Evolutionary conservation across 2,797 vertebrate genomes (phyloP).

Genomic region (Spinus olivaceus): DNA sequence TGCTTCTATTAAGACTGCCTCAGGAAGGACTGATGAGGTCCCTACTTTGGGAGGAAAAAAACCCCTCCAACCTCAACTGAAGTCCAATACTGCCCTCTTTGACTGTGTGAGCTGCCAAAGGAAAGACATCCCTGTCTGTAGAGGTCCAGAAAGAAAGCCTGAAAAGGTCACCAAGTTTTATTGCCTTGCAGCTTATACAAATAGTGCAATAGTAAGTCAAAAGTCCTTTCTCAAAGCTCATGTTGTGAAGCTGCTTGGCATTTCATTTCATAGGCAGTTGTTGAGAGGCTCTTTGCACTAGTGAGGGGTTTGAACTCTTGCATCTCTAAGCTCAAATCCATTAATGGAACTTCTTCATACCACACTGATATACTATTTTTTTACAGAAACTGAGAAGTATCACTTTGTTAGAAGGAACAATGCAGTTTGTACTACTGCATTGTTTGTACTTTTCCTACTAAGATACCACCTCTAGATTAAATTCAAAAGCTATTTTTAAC

Average conservation of each 20-base stretch:
- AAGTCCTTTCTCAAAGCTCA: background rate
- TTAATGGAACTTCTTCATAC: background rate
- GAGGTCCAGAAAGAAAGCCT: background rate
- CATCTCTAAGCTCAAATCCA: background rate
- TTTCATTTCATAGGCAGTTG: background rate
- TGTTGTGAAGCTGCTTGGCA: background rate
- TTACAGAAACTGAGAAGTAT: background rate
- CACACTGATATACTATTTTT: background rate
- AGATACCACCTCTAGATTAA: background rate
- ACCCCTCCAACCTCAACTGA: background rate
- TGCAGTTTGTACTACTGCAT: background rate
- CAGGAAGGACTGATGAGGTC: background rate
- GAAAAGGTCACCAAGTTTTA: background rate
- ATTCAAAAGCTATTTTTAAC: background rate
- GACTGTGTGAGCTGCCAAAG: background rate
- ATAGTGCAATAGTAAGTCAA: background rate
- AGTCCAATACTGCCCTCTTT: background rate
- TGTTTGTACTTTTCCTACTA: background rate
- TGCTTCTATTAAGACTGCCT: background rate
- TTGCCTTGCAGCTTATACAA: background rate
- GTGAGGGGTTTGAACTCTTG: background rate
- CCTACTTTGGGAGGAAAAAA: fast-evolving
- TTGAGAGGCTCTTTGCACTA: background rate
- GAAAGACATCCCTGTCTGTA: background rate
- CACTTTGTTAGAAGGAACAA: background rate